Evolutionary conservation across 2,113 vertebrate species (phyloP).

Genomic region (Melospiza georgiana): DNA sequence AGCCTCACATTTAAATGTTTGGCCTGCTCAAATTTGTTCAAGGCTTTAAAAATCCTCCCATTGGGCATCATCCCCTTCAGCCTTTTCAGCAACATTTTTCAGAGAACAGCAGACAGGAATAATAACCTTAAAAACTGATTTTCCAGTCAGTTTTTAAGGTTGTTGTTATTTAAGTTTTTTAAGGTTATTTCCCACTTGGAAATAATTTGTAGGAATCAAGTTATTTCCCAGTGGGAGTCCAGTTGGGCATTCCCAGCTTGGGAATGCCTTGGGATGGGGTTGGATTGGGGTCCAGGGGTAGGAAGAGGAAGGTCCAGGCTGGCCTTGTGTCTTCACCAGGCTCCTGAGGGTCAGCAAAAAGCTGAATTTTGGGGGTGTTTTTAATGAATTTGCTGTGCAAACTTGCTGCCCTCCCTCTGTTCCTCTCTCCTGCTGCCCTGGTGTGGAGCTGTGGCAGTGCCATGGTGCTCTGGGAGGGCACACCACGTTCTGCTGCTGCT

Average conservation of each 20-base stretch:
- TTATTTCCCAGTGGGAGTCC: not conserved
- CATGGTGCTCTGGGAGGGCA: rapidly evolving
- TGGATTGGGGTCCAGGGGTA: too few species aligned
- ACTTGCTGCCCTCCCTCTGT: not conserved
- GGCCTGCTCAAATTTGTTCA: not conserved
- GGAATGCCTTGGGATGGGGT: not conserved
- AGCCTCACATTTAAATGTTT: not conserved
- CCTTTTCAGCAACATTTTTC: not conserved
- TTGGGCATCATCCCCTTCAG: rapidly evolving
- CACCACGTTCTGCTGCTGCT: not conserved
- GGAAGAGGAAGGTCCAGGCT: not conserved
- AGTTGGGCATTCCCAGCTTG: not conserved
- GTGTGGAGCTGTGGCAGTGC: not conserved
- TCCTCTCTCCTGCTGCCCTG: not conserved
- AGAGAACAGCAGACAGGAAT: not conserved
- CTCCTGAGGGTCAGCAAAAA: not conserved
- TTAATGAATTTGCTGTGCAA: not conserved
- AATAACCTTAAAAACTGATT: not conserved
- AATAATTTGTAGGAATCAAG: too few species aligned
- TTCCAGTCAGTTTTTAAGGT: not conserved
- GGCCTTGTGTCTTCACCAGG: not conserved
- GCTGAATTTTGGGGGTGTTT: not conserved
- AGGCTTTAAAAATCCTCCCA: not conserved
- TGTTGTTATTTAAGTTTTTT: too few species aligned
- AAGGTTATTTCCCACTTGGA: too few species aligned